These are phyloP conservation scores for Cremastinae sp. DNA, from an alignment of 2,888 invertebrate species.

Conservation along the genomic window DNA sequence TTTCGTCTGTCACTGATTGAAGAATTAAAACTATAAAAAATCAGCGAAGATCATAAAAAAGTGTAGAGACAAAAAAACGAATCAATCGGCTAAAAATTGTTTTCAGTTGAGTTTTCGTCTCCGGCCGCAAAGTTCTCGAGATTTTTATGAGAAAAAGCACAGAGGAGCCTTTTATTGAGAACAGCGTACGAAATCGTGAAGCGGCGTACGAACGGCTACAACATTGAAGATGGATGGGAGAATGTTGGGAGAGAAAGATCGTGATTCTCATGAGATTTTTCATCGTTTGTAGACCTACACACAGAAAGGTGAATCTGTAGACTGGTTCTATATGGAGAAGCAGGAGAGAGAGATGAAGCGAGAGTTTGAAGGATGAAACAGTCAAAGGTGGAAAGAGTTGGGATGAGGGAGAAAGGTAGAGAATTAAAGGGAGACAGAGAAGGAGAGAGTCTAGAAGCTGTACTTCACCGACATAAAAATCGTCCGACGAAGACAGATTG, in stretches of 20 bases:
- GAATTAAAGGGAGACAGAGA: not conserved
- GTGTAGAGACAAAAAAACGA: no score
- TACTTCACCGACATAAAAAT: constrained; percentile 58
- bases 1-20: no score
- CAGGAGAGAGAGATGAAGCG: no score
- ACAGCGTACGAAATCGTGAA: constrained; percentile 13
- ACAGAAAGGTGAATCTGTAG: not conserved
- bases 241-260: constrained; percentile 37
- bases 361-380: not conserved
- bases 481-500: constrained; percentile 59
- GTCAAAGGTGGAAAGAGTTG: no score
- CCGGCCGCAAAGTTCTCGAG: no score
- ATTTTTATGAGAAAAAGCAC: not conserved
- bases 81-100: no score
- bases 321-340: not conserved
- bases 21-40: no score
- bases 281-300: constrained; percentile 25
- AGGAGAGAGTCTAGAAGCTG: constrained; percentile 50
- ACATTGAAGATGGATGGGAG: constrained; percentile 55
- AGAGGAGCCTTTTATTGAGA: constrained; percentile 34
- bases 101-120: not conserved
- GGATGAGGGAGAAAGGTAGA: no score
- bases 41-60: no score
- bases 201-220: constrained; percentile 18
- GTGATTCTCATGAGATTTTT: constrained; percentile 41